Conservation (phyloP, 2,888 invertebrate species). For the Anoncus sp. region DNA sequence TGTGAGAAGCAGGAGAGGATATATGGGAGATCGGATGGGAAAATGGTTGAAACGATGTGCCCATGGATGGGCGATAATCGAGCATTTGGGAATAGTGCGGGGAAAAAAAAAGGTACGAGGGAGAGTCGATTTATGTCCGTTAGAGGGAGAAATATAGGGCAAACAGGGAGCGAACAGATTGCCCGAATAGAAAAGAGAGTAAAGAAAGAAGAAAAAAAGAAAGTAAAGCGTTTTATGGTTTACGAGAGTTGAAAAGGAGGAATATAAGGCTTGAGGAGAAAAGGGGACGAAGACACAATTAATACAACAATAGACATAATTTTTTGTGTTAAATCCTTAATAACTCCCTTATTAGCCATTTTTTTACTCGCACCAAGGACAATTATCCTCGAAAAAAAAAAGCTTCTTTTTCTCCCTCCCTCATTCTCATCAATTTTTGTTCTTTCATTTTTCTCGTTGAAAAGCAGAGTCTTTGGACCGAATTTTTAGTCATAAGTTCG, state of each 20-base stretch:
- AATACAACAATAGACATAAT: constrained; percentile 69
- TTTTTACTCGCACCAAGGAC: constrained; percentile 47
- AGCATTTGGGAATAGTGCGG: constrained; percentile 51
- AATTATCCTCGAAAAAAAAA: constrained; percentile 40
- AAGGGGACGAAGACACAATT: constrained; percentile 55
- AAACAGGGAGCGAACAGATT: constrained; percentile 46
- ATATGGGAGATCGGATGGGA: no score
- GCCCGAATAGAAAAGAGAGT: constrained; percentile 36
- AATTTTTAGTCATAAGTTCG: no score
- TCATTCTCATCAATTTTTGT: constrained; percentile 57
- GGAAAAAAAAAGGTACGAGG: constrained; percentile 19
- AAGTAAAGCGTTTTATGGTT: constrained; percentile 37
- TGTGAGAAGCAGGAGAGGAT: no score
- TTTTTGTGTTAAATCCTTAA: constrained; percentile 66
- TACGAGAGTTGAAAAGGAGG: constrained; percentile 28
- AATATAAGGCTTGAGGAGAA: background rate
- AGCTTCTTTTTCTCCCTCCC: constrained; percentile 55
- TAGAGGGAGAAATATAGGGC: constrained; percentile 1
- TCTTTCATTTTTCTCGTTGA: constrained; percentile 60
- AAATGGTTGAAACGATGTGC: no score
- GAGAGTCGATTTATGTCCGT: constrained; percentile 4
- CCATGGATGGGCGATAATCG: constrained; percentile 64
- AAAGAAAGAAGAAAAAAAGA: constrained; percentile 29
- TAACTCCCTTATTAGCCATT: constrained; percentile 62
- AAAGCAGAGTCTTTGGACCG: constrained; percentile 75